These are phyloP conservation scores for Siniperca chuatsi DNA, from an alignment of 2,113 vertebrate genomes.

Conservation along the genomic window DNA sequence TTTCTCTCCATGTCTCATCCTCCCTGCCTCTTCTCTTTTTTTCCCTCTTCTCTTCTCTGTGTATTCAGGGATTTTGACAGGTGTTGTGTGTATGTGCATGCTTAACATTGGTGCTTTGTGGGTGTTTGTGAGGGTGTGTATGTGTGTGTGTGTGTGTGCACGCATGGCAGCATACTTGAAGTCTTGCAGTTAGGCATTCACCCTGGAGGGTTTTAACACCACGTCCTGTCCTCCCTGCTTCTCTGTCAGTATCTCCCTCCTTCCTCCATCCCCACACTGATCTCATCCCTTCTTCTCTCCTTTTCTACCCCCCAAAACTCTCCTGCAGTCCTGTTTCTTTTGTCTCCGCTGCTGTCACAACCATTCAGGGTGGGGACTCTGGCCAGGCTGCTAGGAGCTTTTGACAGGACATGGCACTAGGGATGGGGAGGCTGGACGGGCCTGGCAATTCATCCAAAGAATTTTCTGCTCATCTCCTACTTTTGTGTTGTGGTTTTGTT, in stretches of 20 bases:
- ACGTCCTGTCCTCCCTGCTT: conserved; percentile 29
- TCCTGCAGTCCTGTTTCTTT: conserved; percentile 53
- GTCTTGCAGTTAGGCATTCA: conserved; percentile 23
- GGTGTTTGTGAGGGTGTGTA: neutral
- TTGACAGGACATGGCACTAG: conserved; percentile 64
- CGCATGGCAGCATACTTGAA: conserved; percentile 20
- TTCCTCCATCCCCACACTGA: conserved; percentile 22
- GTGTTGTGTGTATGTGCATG: conserved; percentile 42
- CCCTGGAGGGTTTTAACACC: conserved; percentile 52
- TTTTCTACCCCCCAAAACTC: conserved; percentile 12
- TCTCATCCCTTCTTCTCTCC: conserved; percentile 14
- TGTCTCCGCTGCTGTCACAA: conserved; percentile 69
- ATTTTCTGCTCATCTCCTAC: conserved; percentile 39
- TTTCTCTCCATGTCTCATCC: conserved; percentile 37
- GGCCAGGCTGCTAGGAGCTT: conserved; percentile 53
- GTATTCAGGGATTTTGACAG: conserved; percentile 52
- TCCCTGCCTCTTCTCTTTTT: conserved; percentile 13
- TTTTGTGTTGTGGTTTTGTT: conserved; percentile 15
- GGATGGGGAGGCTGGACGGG: conserved; percentile 42
- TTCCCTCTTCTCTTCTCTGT: conserved; percentile 15
- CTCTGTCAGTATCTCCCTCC: conserved; percentile 41
- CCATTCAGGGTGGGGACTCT: conserved; percentile 64
- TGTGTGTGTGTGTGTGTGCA: neutral
- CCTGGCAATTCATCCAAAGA: conserved; percentile 45
- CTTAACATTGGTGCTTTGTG: conserved; percentile 17